Conservation (phyloP, 2,797 vertebrate genomes). For the Pipistrellus pygmaeus region DNA sequence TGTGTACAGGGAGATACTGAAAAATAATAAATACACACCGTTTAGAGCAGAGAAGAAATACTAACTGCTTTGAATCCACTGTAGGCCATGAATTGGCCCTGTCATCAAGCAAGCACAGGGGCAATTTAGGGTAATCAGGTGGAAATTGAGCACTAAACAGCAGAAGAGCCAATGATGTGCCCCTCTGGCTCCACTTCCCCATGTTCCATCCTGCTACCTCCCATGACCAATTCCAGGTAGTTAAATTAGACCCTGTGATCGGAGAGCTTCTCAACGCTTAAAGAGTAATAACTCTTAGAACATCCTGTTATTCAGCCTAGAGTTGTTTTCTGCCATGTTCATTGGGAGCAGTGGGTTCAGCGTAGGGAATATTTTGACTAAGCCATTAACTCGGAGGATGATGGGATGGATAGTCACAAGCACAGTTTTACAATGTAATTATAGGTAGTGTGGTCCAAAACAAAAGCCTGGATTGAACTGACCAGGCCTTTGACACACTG, state of each 20-base stretch:
- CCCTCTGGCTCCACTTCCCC: background rate
- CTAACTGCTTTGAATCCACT: background rate
- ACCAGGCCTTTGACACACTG: background rate
- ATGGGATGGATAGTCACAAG: accelerated
- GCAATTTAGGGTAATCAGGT: background rate
- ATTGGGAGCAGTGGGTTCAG: background rate
- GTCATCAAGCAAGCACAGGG: background rate
- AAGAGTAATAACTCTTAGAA: background rate
- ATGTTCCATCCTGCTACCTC: background rate
- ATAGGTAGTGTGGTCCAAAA: background rate
- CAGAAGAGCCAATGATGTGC: background rate
- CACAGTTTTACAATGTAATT: background rate
- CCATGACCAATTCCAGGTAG: background rate
- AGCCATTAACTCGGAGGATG: background rate
- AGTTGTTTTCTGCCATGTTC: background rate
- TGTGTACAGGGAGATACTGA: background rate
- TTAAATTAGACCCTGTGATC: background rate
- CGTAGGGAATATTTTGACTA: background rate
- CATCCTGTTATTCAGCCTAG: background rate
- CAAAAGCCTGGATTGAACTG: background rate
- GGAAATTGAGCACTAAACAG: background rate
- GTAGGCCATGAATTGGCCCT: background rate
- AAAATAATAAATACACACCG: background rate
- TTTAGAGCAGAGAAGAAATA: background rate
- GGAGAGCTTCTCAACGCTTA: background rate